Evolutionary conservation across 1,140 invertebrate genomes (phyloP).

Genomic region (Drosophila lini): DNA sequence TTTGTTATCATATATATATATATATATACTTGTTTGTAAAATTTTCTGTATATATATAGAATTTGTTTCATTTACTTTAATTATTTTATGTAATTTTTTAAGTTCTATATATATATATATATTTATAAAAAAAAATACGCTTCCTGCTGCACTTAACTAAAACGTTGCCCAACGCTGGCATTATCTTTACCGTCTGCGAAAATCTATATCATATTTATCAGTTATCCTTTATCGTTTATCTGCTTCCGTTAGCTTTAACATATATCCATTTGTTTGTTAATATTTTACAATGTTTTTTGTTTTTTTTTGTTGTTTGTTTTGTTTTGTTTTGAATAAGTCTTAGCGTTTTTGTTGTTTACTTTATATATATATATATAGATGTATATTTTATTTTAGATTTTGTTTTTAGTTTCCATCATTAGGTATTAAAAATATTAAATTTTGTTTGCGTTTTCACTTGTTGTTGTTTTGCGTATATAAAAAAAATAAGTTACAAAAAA

Average conservation of each 20-base stretch:
- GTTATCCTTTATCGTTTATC: slow-evolving; percentile 27
- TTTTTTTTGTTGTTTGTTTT: slow-evolving; percentile 2
- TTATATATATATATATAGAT: slow-evolving; percentile 41
- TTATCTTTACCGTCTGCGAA: not conserved
- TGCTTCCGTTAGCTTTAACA: slow-evolving; percentile 39
- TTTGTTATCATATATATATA: slow-evolving; percentile 44
- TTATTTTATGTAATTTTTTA: slow-evolving; percentile 29
- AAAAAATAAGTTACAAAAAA: slow-evolving; percentile 65
- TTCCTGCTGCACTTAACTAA: slow-evolving; percentile 54
- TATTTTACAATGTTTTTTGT: slow-evolving; percentile 66
- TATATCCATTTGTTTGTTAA: slow-evolving; percentile 54
- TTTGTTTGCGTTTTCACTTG: slow-evolving; percentile 41
- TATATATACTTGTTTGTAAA: slow-evolving; percentile 35
- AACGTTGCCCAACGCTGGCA: slow-evolving; percentile 36
- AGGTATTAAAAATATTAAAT: slow-evolving; percentile 78
- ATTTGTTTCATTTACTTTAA: slow-evolving; percentile 34
- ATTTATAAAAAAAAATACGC: slow-evolving; percentile 61
- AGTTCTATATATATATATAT: slow-evolving; percentile 47
- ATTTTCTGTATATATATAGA: slow-evolving; percentile 54
- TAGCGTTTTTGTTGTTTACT: slow-evolving; percentile 71
- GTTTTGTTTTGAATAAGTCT: slow-evolving; percentile 75
- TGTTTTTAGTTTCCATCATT: slow-evolving; percentile 60
- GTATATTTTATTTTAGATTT: slow-evolving; percentile 26
- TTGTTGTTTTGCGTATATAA: slow-evolving; percentile 56
- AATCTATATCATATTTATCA: slow-evolving; percentile 31